Conservation (phyloP, 2,888 invertebrate species). For the Branchipolynoe longqiensis region DNA sequence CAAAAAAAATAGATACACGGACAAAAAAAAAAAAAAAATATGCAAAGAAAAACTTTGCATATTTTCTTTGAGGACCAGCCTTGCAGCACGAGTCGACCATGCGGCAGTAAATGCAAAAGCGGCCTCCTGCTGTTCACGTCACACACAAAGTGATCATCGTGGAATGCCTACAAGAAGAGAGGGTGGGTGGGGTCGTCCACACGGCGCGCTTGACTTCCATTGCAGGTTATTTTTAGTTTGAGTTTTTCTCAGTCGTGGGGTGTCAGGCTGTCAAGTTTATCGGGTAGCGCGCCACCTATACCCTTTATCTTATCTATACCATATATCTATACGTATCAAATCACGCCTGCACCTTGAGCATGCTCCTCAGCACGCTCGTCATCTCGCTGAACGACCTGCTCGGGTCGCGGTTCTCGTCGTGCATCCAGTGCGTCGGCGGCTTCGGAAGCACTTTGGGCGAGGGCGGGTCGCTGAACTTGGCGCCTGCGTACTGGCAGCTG, state of each 20-base stretch:
- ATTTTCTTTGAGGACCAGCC: conserved; percentile 44
- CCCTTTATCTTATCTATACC: no score
- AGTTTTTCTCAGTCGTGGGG: not conserved
- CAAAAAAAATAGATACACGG: not conserved
- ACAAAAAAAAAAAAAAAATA: conserved; percentile 31
- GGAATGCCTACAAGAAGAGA: conserved; percentile 48
- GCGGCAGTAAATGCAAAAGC: conserved; percentile 52
- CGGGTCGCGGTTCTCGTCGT: conserved; percentile 60
- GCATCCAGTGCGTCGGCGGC: conserved; percentile 90
- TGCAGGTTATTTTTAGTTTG: conserved; percentile 28
- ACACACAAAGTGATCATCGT: conserved; percentile 1
- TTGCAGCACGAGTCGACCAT: conserved; percentile 40
- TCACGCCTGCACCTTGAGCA: conserved; percentile 76
- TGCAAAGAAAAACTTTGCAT: conserved; percentile 54
- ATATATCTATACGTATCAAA: no score
- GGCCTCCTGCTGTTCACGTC: conserved; percentile 46
- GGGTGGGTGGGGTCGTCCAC: no score
- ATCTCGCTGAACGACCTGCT: conserved; percentile 71
- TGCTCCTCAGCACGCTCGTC: conserved; percentile 77
- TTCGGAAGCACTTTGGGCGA: conserved; percentile 89
- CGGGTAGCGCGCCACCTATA: no score
- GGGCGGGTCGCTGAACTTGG: conserved; percentile 92
- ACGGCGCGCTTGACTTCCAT: no score
- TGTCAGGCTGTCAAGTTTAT: no score
- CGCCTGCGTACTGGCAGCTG: conserved; percentile 84